Conservation (phyloP, 2,888 invertebrate species). For the Pandemis cinnamomeana region DNA sequence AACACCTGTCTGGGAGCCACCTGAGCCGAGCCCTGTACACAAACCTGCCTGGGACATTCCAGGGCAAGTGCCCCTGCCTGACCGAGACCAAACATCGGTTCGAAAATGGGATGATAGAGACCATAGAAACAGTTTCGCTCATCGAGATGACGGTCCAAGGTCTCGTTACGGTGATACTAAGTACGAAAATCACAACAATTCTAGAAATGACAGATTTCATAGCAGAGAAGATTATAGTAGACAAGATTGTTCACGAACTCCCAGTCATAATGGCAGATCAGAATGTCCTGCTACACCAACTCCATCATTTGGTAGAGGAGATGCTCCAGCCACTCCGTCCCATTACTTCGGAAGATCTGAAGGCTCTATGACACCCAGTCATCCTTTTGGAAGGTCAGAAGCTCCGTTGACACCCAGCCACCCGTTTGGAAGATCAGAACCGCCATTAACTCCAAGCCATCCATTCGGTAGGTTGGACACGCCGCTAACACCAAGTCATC, state of each 20-base stretch:
- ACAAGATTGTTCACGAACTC: conserved; percentile 51
- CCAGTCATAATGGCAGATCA: conserved; percentile 49
- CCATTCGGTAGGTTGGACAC: conserved; percentile 53
- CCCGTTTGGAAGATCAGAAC: conserved; percentile 52
- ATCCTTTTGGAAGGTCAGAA: conserved; percentile 53
- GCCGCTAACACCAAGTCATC: conserved; percentile 47
- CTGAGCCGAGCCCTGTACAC: conserved; percentile 24
- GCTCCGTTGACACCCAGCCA: conserved; percentile 56
- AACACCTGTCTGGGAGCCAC: conserved; percentile 47
- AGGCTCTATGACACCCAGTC: conserved; percentile 61
- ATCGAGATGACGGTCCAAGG: conserved; percentile 48
- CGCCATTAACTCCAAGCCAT: conserved; percentile 49
- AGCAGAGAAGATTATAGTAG: conserved; percentile 42
- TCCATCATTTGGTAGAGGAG: conserved; percentile 59
- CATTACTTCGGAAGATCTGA: conserved; percentile 62
- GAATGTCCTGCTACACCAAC: conserved; percentile 51
- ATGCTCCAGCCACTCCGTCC: conserved; percentile 55
- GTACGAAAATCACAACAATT: conserved; percentile 51
- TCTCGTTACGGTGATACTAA: conserved; percentile 48
- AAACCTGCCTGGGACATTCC: conserved; percentile 42
- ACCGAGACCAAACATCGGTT: conserved; percentile 38
- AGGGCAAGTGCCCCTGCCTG: conserved; percentile 31
- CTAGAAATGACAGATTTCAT: conserved; percentile 47
- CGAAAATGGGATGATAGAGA: conserved; percentile 51
- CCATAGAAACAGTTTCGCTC: conserved; percentile 44